A percentile compares a stretch with the other conserved stretches of the same genome.
These are phyloP conservation scores for Amiota minor DNA, from an alignment of 2,888 invertebrate genomes.

Conservation along the genomic window DNA sequence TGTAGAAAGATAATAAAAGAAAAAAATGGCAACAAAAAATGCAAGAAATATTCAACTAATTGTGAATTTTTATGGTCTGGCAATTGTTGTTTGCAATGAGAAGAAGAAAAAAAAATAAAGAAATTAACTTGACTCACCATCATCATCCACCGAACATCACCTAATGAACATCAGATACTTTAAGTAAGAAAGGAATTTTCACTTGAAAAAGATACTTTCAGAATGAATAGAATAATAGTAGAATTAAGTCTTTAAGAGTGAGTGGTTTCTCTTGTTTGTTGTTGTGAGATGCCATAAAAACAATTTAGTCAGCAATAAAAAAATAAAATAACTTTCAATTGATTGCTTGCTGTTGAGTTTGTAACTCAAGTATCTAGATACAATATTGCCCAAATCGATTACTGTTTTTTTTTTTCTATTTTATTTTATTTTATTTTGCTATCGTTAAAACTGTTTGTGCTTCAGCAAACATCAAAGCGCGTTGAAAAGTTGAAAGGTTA, in stretches of 20 bases:
- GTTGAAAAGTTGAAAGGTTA: no score
- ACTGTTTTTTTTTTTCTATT: neutral
- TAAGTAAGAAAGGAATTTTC: neutral
- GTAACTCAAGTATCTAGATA: constrained; percentile 20
- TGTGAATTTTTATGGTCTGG: constrained; percentile 71
- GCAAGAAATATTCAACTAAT: constrained; percentile 54
- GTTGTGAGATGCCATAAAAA: constrained; percentile 45
- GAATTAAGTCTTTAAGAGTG: constrained; percentile 51
- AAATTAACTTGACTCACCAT: constrained; percentile 23
- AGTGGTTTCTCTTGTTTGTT: no score
- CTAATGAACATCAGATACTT: neutral
- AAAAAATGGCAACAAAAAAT: neutral
- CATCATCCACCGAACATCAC: no score
- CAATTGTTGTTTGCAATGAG: constrained; percentile 53
- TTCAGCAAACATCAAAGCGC: constrained; percentile 11
- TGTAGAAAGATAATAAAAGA: neutral
- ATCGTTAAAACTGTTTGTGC: neutral
- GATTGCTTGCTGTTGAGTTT: constrained; percentile 40
- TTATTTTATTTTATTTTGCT: neutral
- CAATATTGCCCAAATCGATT: constrained; percentile 12
- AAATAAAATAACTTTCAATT: constrained; percentile 58
- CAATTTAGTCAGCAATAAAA: constrained; percentile 68
- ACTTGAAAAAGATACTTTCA: neutral
- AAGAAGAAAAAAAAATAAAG: constrained; percentile 26
- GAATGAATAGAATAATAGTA: constrained; percentile 45